Percentiles rank a stretch among this genome's conserved stretches.
Conservation (phyloP, 2,797 vertebrate genomes). For the Parauchenoglanis punctatus region DNA sequence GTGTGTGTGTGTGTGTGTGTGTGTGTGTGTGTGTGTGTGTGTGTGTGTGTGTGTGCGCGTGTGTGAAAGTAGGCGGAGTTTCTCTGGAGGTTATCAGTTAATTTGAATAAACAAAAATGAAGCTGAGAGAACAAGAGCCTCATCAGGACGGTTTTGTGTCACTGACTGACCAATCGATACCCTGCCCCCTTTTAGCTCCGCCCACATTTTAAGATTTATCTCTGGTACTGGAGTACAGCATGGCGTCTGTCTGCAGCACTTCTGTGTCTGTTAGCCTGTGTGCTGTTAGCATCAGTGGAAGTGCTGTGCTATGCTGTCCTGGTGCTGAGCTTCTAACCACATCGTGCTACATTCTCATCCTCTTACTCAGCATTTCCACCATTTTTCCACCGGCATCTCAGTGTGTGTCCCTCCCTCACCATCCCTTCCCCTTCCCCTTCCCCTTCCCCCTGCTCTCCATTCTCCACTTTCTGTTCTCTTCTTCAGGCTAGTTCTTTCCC, state of each 20-base stretch:
- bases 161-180: background rate
- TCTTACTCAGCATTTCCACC: constrained; percentile 45
- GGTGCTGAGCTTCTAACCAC: constrained; percentile 27
- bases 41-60: background rate
- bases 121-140: background rate
- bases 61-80: background rate
- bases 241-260: background rate
- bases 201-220: background rate
- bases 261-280: background rate
- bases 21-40: background rate
- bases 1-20: background rate
- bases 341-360: constrained; percentile 47
- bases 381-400: constrained; percentile 12
- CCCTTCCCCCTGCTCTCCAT: background rate
- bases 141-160: background rate
- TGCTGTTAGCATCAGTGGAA: background rate
- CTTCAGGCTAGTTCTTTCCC: background rate
- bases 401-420: background rate
- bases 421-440: background rate
- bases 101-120: background rate
- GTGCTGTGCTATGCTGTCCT: background rate
- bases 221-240: too few species aligned
- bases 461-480: background rate
- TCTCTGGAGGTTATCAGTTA: background rate
- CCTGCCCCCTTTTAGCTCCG: background rate